phyloP scores from a whole-genome alignment of 2,888 invertebrate species.

The Mongoloraphidia duomilia region DNA sequence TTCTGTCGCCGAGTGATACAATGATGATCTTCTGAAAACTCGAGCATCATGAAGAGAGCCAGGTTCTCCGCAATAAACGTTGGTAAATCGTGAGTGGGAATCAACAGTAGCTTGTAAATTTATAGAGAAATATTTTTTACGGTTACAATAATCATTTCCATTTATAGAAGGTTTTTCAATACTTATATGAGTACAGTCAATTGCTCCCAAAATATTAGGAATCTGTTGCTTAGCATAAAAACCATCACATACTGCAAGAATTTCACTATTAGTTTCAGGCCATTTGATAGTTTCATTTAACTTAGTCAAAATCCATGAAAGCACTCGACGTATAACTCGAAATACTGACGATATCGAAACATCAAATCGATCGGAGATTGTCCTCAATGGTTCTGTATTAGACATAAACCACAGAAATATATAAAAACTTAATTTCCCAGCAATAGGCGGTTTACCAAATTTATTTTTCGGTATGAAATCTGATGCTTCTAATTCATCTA shows the following conservation, averaged over 20 bases:
- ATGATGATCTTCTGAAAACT: conserved; percentile 15
- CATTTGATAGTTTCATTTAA: conserved; percentile 8
- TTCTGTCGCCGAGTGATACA: not conserved
- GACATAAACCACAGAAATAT: conserved; percentile 8
- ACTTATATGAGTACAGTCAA: conserved; percentile 8
- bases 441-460: conserved; percentile 6
- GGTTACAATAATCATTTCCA: conserved; percentile 4
- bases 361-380: conserved; percentile 6
- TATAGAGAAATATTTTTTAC: conserved; percentile 7
- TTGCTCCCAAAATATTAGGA: conserved; percentile 5
- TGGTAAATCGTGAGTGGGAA: conserved; percentile 2
- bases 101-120: conserved; percentile 8
- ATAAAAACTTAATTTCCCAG: conserved; percentile 7
- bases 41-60: conserved; percentile 13
- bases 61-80: conserved; percentile 9
- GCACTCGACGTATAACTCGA: conserved; percentile 6
- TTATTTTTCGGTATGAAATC: conserved; percentile 2
- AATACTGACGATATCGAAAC: conserved; percentile 8
- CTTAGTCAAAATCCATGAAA: conserved; percentile 7
- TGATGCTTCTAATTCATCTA: conserved; percentile 5
- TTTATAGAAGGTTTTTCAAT: conserved; percentile 5
- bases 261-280: conserved; percentile 3
- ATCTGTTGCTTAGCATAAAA: conserved; percentile 7
- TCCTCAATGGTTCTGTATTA: conserved; percentile 8
- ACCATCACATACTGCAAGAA: conserved; percentile 4